Percentiles rank a stretch among this genome's conserved stretches.
phyloP scores from a whole-genome alignment of 2,113 vertebrate genomes.

The Mesocricetus auratus region DNA sequence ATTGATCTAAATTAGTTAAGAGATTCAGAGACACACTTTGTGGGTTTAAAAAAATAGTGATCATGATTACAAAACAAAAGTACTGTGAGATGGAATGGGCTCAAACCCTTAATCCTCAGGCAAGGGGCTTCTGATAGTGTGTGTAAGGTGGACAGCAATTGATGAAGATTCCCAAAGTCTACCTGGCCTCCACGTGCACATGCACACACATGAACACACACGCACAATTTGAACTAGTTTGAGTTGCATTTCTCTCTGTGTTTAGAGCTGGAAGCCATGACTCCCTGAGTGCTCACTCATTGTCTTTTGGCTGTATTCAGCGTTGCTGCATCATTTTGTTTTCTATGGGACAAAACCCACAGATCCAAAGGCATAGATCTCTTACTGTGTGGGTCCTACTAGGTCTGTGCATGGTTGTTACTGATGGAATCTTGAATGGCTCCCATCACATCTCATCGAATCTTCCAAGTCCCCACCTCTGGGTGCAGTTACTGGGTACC shows the following conservation, averaged over 20 bases:
- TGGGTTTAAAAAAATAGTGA: slow-evolving; percentile 33
- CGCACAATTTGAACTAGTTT: not conserved
- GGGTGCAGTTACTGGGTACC: not conserved
- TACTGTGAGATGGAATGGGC: not conserved
- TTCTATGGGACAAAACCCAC: not conserved
- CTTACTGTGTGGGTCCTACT: not conserved
- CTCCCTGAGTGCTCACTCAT: not conserved
- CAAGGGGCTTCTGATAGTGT: not conserved
- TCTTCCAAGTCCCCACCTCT: not conserved
- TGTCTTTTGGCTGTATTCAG: not conserved
- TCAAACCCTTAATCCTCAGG: not conserved
- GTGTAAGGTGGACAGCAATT: not conserved
- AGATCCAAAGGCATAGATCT: not conserved
- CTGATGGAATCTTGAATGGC: not conserved
- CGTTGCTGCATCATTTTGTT: not conserved
- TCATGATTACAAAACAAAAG: slow-evolving; percentile 49
- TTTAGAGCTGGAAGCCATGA: not conserved
- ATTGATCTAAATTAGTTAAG: slow-evolving; percentile 29
- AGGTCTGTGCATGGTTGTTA: not conserved
- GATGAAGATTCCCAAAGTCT: not conserved
- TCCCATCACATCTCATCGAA: not conserved
- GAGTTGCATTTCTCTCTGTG: not conserved
- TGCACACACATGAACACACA: not conserved
- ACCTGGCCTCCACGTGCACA: not conserved
- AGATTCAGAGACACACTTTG: slow-evolving; percentile 43